Evolutionary conservation across 2,797 vertebrate species (phyloP).

Genomic region (Ceryle rudis): DNA sequence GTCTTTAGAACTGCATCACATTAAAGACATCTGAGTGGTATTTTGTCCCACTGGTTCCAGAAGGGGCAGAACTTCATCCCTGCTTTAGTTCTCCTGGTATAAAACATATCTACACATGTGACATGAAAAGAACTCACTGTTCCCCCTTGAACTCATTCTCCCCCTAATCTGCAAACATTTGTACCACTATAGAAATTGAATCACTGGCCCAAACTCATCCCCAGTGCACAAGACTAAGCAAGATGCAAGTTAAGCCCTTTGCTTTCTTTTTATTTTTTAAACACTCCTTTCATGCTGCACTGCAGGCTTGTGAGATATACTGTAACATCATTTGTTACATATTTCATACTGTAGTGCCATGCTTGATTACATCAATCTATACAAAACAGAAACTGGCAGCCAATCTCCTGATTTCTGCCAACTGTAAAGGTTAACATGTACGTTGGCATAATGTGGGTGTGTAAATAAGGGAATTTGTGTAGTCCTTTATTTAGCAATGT

Average conservation of each 20-base stretch:
- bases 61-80: neutral
- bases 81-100: neutral
- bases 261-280: neutral
- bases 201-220: neutral
- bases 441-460: constrained; percentile 77
- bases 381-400: constrained; percentile 74
- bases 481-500: constrained; percentile 73
- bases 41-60: neutral
- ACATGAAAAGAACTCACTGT: neutral
- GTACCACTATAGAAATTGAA: neutral
- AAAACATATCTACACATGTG: neutral
- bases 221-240: neutral
- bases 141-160: neutral
- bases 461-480: constrained; percentile 71
- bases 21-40: constrained; percentile 17
- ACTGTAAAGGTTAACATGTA: constrained; percentile 77
- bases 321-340: constrained; percentile 69
- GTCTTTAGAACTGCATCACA: constrained; percentile 11
- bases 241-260: neutral
- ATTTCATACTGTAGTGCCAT: constrained; percentile 72
- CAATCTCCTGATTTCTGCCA: constrained; percentile 74
- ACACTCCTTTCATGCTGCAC: neutral
- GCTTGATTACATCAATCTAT: constrained; percentile 72
- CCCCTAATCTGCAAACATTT: neutral
- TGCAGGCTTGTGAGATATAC: constrained; percentile 39